Base-by-base conservation (phyloP, 2,888 invertebrate species). In the Rotaria sp. region DNA sequence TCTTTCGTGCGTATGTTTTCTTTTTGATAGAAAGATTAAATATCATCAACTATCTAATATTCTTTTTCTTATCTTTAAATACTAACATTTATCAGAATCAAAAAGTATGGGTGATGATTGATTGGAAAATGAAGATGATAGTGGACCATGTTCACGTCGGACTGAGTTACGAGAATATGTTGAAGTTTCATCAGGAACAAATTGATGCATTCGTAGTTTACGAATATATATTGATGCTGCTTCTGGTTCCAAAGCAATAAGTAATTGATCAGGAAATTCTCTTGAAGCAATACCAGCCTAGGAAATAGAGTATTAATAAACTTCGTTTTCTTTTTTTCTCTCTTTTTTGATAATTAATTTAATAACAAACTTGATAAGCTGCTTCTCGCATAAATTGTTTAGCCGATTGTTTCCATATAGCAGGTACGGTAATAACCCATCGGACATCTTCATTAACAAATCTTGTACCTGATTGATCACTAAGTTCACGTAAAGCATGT, bases 341-440 rank as follows among this genome's bases (percentile, higher is more conserved):
- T 18, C n/a, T n/a, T n/a, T n/a, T n/a, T n/a, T n/a, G n/a, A n/a
- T n/a, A 52, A 24, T 52, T 11, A 8, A 38, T 59, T 30, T 4
- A 8, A 8, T n/a, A 7, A 85, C 30, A 55, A 88, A 93, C 93
- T 91, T 91, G 90, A 88, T 92, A 92, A 10, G 93, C 92, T 5
- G 93, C 92, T 87, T 92, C 92, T 86, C 93, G 89, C 91, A 93
- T 92, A 88, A 93, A 92, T 89, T 93, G 93, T 88, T 93, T 93
- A 50, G 93, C 93, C 45, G 92, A 92, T 86, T 92, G 92, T 85
- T 92, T 91, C 93, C 93, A 93, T 85, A 93, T 92, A 50, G 93
- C 93, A 1, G 93, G 93, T 10, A 93, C 93, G 0, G 93, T 93
- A 57, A 93, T 89, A 57, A 93, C 92, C 93, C 93, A 93, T 52